Evolutionary conservation across 2,797 vertebrate species (phyloP).

Genomic region (Crypturellus tataupa): DNA sequence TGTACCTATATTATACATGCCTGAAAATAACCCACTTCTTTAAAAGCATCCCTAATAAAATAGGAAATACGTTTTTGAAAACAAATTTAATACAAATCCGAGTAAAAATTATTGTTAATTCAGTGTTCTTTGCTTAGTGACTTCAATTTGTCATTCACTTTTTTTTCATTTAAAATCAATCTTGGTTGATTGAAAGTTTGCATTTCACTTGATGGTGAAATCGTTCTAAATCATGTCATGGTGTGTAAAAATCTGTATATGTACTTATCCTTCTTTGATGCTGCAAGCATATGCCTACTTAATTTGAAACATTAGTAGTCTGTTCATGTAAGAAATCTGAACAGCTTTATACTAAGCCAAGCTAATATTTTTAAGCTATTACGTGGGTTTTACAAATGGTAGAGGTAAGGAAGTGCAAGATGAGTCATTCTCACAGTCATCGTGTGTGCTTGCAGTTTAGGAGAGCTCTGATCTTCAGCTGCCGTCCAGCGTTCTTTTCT

Average conservation of each 20-base stretch:
- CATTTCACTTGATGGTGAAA: neutral
- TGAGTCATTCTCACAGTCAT: neutral
- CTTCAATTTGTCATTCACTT: neutral
- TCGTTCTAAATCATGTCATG: neutral
- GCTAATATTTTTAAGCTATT: neutral
- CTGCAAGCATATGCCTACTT: neutral
- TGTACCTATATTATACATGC: neutral
- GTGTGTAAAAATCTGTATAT: neutral
- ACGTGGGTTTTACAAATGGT: neutral
- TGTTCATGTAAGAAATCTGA: neutral
- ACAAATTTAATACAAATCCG: neutral
- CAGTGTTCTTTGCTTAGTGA: neutral
- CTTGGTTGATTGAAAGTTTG: neutral
- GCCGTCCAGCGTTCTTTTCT: neutral
- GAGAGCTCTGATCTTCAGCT: neutral
- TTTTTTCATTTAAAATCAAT: neutral
- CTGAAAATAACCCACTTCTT: neutral
- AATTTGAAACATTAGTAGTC: neutral
- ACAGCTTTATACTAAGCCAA: neutral
- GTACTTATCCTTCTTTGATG: neutral
- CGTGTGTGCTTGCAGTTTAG: fast-evolving
- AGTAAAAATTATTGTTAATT: too few relatives aligned
- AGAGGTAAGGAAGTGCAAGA: fast-evolving
- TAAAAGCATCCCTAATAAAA: neutral
- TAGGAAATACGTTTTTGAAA: neutral